Percentiles rank a stretch among this genome's conserved stretches.
Evolutionary conservation across 2,888 invertebrate species (phyloP).

Genomic region (Protula sp.): DNA sequence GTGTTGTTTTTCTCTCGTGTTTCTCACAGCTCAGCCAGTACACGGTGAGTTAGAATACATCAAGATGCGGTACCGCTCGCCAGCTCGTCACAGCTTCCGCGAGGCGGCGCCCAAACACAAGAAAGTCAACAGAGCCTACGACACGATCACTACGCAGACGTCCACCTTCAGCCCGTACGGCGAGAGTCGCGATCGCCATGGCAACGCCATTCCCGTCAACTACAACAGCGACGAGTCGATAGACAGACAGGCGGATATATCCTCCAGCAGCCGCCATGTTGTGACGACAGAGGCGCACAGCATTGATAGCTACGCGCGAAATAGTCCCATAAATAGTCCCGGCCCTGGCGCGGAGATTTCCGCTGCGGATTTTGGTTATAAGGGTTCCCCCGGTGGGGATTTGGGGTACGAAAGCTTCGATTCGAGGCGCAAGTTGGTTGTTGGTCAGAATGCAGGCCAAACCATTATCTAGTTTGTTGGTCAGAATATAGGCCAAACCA

Average conservation of each 20-base stretch:
- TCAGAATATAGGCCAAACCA: background rate
- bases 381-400: too few species aligned
- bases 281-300: background rate
- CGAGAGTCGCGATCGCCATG: background rate
- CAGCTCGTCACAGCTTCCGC: slow-evolving; percentile 25
- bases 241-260: background rate
- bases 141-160: slow-evolving; percentile 4
- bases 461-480: background rate
- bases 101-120: slow-evolving; percentile 8
- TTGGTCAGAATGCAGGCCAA: background rate
- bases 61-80: slow-evolving; percentile 44
- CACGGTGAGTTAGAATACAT: slow-evolving; percentile 52
- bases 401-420: background rate
- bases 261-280: background rate
- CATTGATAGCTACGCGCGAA: background rate
- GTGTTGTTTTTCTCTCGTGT: background rate
- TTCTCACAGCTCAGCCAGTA: slow-evolving; percentile 42
- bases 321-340: background rate
- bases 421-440: background rate
- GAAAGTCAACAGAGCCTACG: slow-evolving; percentile 6
- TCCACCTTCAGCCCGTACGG: background rate
- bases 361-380: too few species aligned
- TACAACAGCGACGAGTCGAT: background rate
- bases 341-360: too few species aligned
- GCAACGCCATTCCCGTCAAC: background rate